These are phyloP conservation scores for Rattus norvegicus DNA, from an alignment of 2,113 vertebrate species.

Conservation along the genomic window DNA sequence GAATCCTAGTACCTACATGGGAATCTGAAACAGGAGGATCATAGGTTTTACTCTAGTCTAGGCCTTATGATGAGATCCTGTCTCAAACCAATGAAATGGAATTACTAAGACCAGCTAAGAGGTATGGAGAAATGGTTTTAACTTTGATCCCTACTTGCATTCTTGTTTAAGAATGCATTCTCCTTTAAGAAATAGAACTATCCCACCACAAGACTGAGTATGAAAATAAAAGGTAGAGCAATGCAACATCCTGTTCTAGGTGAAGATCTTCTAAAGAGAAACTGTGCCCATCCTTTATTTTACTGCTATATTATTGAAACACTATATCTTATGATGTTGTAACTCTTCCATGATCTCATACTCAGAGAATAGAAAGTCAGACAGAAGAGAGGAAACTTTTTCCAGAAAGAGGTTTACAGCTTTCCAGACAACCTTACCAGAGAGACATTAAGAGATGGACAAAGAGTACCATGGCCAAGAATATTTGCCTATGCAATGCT, in stretches of 20 bases:
- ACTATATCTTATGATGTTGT: not conserved
- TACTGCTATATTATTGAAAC: not conserved
- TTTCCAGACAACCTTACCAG: not conserved
- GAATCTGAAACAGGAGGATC: not conserved
- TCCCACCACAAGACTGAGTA: too few species aligned
- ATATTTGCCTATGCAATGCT: not conserved
- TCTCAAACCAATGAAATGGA: not conserved
- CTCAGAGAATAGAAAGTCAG: not conserved
- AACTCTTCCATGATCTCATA: not conserved
- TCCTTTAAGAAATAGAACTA: not conserved
- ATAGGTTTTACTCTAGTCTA: too few species aligned
- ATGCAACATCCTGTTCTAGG: too few species aligned
- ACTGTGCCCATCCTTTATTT: not conserved
- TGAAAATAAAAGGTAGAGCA: not conserved
- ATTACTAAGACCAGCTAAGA: not conserved
- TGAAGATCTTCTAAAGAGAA: not conserved
- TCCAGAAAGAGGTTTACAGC: not conserved
- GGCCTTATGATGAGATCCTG: not conserved
- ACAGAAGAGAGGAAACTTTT: not conserved
- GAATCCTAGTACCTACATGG: not conserved
- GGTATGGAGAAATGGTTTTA: too few species aligned
- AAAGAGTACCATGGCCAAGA: not conserved
- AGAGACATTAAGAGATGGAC: not conserved
- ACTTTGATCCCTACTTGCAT: not conserved
- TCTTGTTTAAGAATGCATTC: too few species aligned